These are phyloP conservation scores for Actinernus sp. DNA, from an alignment of 92 coral and sea anemone genomes.

Conservation along the genomic window DNA sequence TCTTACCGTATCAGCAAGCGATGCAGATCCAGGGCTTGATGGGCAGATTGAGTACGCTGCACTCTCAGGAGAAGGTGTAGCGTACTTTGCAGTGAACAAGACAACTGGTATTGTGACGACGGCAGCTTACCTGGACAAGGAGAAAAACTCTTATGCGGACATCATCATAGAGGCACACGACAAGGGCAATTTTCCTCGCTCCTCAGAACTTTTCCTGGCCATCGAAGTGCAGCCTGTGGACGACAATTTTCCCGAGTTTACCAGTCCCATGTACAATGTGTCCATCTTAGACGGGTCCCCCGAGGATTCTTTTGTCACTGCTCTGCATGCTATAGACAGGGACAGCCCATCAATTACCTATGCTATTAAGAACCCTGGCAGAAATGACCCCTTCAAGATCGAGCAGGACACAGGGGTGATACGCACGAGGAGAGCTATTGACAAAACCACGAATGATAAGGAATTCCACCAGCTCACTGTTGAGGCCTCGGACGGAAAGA, in stretches of 20 bases:
- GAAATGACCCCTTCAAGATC: constrained; percentile 45
- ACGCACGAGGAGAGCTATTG: constrained; percentile 51
- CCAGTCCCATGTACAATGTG: constrained; percentile 56
- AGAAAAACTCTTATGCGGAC: constrained; percentile 52
- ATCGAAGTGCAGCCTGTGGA: constrained; percentile 59
- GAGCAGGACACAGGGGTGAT: constrained; percentile 68
- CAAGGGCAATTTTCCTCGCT: constrained; percentile 51
- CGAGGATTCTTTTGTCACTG: constrained; percentile 71
- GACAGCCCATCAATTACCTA: constrained; percentile 47
- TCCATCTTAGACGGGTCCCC: constrained; percentile 76
- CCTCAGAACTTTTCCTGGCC: constrained; percentile 42
- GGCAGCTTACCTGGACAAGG: constrained; percentile 62
- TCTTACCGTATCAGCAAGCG: constrained; percentile 51
- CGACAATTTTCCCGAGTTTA: constrained; percentile 68
- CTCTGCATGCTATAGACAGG: constrained; percentile 68
- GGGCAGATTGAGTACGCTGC: constrained; percentile 65
- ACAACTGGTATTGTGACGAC: constrained; percentile 71
- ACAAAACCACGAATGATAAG: constrained; percentile 34
- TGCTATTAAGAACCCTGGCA: constrained; percentile 7
- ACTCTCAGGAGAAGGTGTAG: constrained; percentile 63
- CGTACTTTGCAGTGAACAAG: constrained; percentile 55
- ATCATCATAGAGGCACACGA: constrained; percentile 67
- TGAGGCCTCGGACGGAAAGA: constrained; percentile 31
- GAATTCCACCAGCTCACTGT: constrained; percentile 42
- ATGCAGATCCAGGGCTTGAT: constrained; percentile 57